Evolutionary conservation across 1,140 invertebrate species (phyloP), one percentile per base, ranked within the genome.

Genomic region (Metopolophium dirhodum): DNA sequence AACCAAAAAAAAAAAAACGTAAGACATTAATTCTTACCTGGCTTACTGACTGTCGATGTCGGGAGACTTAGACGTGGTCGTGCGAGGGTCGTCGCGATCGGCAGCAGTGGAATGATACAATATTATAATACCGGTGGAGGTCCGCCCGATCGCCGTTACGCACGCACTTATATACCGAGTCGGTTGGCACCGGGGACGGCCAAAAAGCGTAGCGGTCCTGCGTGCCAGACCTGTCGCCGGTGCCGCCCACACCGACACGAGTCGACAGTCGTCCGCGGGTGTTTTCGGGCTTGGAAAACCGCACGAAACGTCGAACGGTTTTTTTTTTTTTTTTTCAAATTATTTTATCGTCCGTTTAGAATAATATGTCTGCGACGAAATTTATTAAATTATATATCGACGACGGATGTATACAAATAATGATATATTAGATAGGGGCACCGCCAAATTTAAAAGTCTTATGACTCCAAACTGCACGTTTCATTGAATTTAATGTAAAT

Each of bases 121-220:
- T 77, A 77, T 77, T 77, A n/a, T 77, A 45, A 85, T 45, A 85
- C 83, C 45, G 45, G 14, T 87, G 45, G 41, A 87, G 37, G 41
- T 86, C 85, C 26, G 45, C 45, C 45, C 41, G 85, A 87, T 87
- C 26, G 41, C 85, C 45, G 45, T 87, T 87, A 49, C 41, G 26
- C 45, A 11, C 85, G 85, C 45, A 47, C 85, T 87, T 87, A 49
- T 87, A 87, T 87, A 87, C 83, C 83, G 83, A 85, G 35, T 85
- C 83, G 37, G 83, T 85, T 49, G 30, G 41, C 85, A 47, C 45
- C 41, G 26, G 45, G 85, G 41, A 87, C 85, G 45, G 45, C 37
- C 85, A 87, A 87, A 41, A 47, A 87, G 41, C 26, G 45, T 30
- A n/a, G 11, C 85, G 85, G 85, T 87, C 85, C 85, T 47, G 85